Evolutionary conservation across 2,888 invertebrate species (phyloP), one percentile per base, ranked within the genome.

Genomic region (Cinara cedri): DNA sequence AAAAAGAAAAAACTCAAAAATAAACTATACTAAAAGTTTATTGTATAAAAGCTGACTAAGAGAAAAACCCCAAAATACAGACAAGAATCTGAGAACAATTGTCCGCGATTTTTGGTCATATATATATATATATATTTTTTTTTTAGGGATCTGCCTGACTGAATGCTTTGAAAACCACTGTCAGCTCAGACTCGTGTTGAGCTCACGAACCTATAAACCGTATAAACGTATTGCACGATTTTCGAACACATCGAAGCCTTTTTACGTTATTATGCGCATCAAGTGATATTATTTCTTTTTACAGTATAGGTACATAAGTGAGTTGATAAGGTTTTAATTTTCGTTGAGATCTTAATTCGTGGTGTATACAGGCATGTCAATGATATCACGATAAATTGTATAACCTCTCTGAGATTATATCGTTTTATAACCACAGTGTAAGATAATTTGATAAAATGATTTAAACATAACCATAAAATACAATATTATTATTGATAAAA

Each of bases 401-500:
- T 13, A 70, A 70, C 0, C 34, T 70, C 70, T 42, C 54, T 42
- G 66, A 24, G 10, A 24, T 21, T 1, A 16, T 16, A 3, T 1
- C 10, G 4, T 44, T n/a, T 60, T 60, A 26, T 34, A 34, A 34
- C 34, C 3, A 34, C 34, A 6, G 6, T 3, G 3, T 34, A 34
- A 34, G 10, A n/a, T 16, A 26, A 24, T 60, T n/a, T n/a, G n/a
- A n/a, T n/a, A n/a, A 24, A n/a, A 10, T n/a, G n/a, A 54, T 65
- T 21, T 9, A 21, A 21, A 46, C 46, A 3, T 66, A 66, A 66
- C 66, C 66, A 66, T 66, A 21, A 66, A 66, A 66, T n/a, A 44
- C 19, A 21, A 65, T 26, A 62, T n/a, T 26, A 34, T 24, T 21
- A 10, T 9, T 24, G 66, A 66, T 66, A 66, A 66, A 6, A 44